A percentile compares a stretch with the other conserved stretches of the same genome.
Conservation (phyloP, 2,797 vertebrate genomes). For the Pitangus sulphuratus region DNA sequence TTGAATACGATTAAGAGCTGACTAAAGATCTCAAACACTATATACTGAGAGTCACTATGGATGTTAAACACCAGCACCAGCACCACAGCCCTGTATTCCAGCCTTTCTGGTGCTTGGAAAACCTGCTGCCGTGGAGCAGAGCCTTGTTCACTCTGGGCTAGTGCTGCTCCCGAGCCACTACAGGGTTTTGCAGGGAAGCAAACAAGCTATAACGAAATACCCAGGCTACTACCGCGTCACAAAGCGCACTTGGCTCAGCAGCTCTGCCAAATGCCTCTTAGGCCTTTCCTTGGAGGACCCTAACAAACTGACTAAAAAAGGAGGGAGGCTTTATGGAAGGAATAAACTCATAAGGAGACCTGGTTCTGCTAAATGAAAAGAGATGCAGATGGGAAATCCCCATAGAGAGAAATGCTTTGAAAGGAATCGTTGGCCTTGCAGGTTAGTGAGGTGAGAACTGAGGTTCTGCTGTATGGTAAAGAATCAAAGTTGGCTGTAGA, state of each 20-base stretch:
- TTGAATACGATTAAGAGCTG: slow-evolving; percentile 48
- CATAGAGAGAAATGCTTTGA: slow-evolving; percentile 21
- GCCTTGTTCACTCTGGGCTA: neutral
- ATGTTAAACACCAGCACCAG: slow-evolving; percentile 65
- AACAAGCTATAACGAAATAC: slow-evolving; percentile 51
- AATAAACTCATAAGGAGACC: slow-evolving; percentile 33
- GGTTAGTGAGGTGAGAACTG: slow-evolving; percentile 69
- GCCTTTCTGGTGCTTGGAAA: slow-evolving; percentile 25
- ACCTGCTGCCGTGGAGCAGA: neutral
- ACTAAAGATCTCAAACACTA: slow-evolving; percentile 73
- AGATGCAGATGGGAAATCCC: slow-evolving; percentile 27
- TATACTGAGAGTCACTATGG: slow-evolving; percentile 72
- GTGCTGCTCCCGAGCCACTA: slow-evolving; percentile 11
- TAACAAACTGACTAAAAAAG: neutral
- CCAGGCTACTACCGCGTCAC: slow-evolving; percentile 33
- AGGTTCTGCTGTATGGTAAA: slow-evolving; percentile 57
- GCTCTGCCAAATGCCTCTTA: slow-evolving; percentile 6
- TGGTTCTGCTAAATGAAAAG: slow-evolving; percentile 31
- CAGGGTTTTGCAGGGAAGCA: slow-evolving; percentile 56
- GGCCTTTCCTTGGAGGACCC: slow-evolving; percentile 5
- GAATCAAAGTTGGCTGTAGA: slow-evolving; percentile 59
- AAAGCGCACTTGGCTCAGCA: neutral
- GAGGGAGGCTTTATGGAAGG: slow-evolving; percentile 4
- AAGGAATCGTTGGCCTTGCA: slow-evolving; percentile 52
- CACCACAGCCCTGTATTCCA: slow-evolving; percentile 22